Evolutionary conservation across 1,140 invertebrate species (phyloP).

Genomic region (Muscidifurax raptorellus): DNA sequence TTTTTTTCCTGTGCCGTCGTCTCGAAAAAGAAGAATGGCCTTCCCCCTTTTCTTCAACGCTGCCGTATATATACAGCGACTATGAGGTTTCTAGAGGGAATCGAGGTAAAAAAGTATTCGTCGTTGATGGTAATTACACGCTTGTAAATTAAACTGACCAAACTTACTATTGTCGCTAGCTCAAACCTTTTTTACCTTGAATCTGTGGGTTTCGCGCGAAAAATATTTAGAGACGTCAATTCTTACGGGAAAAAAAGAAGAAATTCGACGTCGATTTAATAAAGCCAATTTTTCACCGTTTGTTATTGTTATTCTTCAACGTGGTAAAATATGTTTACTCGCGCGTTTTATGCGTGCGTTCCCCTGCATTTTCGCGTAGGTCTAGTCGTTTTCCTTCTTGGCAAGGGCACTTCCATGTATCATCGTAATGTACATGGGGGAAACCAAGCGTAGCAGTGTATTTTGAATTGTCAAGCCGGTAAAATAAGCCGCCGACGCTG

Average conservation of each 20-base stretch:
- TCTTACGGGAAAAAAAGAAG: too few species aligned
- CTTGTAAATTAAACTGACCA: background rate
- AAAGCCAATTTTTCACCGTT: background rate
- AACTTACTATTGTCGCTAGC: background rate
- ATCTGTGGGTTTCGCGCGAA: too few species aligned
- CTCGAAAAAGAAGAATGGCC: constrained; percentile 30
- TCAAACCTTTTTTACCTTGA: too few species aligned
- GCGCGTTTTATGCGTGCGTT: background rate
- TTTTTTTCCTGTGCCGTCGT: background rate
- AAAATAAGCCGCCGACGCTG: background rate
- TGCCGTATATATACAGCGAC: background rate
- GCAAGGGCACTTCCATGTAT: constrained; percentile 13
- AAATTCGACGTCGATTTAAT: too few species aligned
- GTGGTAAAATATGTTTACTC: background rate
- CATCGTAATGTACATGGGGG: background rate
- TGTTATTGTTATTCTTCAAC: background rate
- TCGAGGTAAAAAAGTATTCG: background rate
- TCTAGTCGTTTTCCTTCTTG: background rate
- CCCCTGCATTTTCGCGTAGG: background rate
- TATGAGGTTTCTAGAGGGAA: background rate
- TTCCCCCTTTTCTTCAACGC: background rate
- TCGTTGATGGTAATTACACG: background rate
- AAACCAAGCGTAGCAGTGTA: background rate
- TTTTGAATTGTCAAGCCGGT: background rate
- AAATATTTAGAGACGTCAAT: too few species aligned